Evolutionary conservation across 2,888 invertebrate species (phyloP), one percentile per base, ranked within the genome.

Genomic region (Boloria euphrosyne): DNA sequence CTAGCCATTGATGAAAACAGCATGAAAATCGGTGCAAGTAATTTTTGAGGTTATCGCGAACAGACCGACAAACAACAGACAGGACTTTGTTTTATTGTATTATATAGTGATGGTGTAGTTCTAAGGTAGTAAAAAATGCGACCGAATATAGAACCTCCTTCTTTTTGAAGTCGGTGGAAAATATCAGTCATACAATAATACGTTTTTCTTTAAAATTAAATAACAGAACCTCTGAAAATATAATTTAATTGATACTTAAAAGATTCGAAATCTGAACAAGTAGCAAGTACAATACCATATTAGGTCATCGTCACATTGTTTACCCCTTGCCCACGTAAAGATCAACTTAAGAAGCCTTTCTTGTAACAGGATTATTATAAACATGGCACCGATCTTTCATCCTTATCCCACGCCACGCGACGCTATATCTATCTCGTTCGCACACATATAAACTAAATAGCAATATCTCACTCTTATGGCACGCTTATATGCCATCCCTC

Each of bases 341-440:
- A 72, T 73, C 75, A 75, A 72, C 66, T 50, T 44, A 69, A 71
- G 65, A 65, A 49, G 60, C 62, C 69, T 71, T 69, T 78, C 79
- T 81, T 81, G 83, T 86, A 86, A 85, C 84, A 84, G 83, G 85
- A 38, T 38, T 38, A 86, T 85, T 85, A 84, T 66, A 79, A 80
- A 80, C 78, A 77, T 79, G 75, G 74, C 76, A 74, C 74, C 70
- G 71, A 75, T 75, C 73, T 47, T 16, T 55, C 27, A 16, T 85
- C 85, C 65, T 73, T 54, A 62, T 87, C 78, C 3, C 72, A 54
- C 87, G 87, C 87, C 87, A 87, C 87, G 87, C 87, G 87, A 84
- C 87, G 66, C 3, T 76, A 69, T 47, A 10, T 13, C 76, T 55
- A 4, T 77, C 83, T 31, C 65, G 74, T 0, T 81, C 67, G 44